Percentiles rank a stretch among this genome's conserved stretches.
Conservation (phyloP, 2,113 vertebrate species). For the Centropus bengalensis region DNA sequence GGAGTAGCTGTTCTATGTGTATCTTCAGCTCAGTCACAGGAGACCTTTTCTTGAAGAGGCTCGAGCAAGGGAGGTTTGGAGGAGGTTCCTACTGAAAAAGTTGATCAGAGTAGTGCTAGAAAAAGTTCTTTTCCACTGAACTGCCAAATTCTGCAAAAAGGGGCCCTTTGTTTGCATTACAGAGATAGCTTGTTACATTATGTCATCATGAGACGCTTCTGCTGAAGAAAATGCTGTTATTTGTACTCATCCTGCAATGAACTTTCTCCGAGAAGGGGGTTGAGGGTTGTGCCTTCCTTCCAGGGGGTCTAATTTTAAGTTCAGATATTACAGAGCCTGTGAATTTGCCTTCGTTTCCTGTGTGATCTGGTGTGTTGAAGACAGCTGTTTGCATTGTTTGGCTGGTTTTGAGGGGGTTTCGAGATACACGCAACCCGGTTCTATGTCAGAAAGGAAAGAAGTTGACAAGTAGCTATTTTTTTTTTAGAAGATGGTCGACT, state of each 20-base stretch:
- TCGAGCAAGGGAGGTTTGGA: not conserved
- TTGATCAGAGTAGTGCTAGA: not conserved
- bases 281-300: not conserved
- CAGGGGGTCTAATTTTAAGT: not conserved
- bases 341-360: slow-evolving; percentile 26
- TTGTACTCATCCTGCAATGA: not conserved
- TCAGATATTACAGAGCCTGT: not conserved
- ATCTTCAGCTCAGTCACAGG: not conserved
- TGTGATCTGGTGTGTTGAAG: not conserved
- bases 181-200: not conserved
- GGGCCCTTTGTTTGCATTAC: not conserved
- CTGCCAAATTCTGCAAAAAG: not conserved
- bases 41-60: not conserved
- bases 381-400: not conserved
- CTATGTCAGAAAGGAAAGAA: not conserved
- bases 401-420: not conserved
- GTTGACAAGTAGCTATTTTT: not conserved
- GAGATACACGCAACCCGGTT: too few relatives aligned
- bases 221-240: not conserved
- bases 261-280: not conserved
- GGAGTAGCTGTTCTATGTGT: not conserved
- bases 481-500: not conserved
- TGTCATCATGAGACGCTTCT: not conserved
- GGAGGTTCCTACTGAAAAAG: not conserved
- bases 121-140: not conserved